phyloP scores from a whole-genome alignment of 1,140 invertebrate genomes.

The Rhagoletis pomonella region DNA sequence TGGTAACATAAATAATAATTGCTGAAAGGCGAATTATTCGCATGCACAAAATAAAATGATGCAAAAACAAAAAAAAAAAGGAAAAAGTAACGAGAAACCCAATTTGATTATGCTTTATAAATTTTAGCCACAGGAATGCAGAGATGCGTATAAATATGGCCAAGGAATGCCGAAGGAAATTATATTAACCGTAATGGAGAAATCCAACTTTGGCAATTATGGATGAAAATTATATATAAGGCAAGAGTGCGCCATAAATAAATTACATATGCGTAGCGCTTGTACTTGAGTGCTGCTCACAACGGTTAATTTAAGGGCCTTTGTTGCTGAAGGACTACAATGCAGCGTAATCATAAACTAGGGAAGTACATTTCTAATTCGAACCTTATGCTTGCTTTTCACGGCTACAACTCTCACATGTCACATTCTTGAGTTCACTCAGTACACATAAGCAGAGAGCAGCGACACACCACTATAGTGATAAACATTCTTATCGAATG shows the following conservation, averaged over 20 bases:
- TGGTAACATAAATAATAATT: conserved; percentile 47
- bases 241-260: background rate
- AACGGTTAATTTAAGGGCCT: background rate
- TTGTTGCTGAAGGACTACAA: no score
- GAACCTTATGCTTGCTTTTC: no score
- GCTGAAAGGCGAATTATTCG: conserved; percentile 20
- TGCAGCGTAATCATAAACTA: no score
- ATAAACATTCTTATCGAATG: no score
- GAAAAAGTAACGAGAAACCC: conserved; percentile 15
- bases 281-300: background rate
- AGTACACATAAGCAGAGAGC: no score
- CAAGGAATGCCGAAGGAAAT: conserved; percentile 29
- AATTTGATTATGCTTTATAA: conserved; percentile 45
- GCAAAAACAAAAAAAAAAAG: background rate
- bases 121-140: conserved; percentile 24
- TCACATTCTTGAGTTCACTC: no score
- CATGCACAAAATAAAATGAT: background rate
- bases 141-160: background rate
- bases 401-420: no score
- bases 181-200: conserved; percentile 16
- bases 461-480: no score
- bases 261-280: background rate
- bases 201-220: background rate
- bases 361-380: no score
- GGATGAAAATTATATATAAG: background rate